Evolutionary conservation across 2,888 invertebrate species (phyloP).

Genomic region (Drosophila anomelani): DNA sequence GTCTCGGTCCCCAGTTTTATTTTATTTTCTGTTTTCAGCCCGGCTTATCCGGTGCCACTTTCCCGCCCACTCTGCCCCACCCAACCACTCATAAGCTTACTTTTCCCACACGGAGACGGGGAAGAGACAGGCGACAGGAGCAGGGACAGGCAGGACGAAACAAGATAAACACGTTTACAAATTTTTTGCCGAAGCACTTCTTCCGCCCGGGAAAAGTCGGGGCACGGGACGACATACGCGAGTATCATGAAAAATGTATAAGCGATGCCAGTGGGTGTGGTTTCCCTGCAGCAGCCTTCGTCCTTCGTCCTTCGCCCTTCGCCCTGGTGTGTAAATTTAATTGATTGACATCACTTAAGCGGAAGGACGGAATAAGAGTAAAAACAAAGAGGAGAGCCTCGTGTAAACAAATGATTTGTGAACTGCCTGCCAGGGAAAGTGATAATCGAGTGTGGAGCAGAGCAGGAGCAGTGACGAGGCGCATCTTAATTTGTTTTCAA

Average conservation of each 20-base stretch:
- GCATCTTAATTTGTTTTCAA: conserved; percentile 4
- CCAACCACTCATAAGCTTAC: conserved; percentile 42
- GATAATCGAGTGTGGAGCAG: conserved; percentile 24
- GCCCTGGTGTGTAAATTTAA: conserved; percentile 48
- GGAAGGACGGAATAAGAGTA: conserved; percentile 12
- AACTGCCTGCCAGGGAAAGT: conserved; percentile 40
- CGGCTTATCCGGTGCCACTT: conserved; percentile 18
- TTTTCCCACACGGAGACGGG: conserved; percentile 6
- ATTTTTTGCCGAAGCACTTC: conserved; percentile 31
- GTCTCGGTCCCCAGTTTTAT: background rate
- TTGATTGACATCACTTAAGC: conserved; percentile 50
- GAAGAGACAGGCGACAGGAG: background rate
- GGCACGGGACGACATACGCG: background rate
- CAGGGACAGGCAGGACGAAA: conserved; percentile 6
- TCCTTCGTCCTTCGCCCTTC: background rate
- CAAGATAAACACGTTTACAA: conserved; percentile 52
- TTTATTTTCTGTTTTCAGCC: conserved; percentile 2
- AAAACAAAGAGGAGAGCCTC: conserved; percentile 9
- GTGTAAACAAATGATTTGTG: conserved; percentile 59
- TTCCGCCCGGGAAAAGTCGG: background rate
- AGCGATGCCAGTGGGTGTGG: conserved; percentile 22
- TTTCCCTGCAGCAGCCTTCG: background rate
- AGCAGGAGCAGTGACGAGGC: no score
- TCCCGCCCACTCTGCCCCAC: conserved; percentile 10
- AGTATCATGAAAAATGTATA: conserved; percentile 45